Conservation (phyloP, 2,113 vertebrate genomes). For the Narcine bancroftii region DNA sequence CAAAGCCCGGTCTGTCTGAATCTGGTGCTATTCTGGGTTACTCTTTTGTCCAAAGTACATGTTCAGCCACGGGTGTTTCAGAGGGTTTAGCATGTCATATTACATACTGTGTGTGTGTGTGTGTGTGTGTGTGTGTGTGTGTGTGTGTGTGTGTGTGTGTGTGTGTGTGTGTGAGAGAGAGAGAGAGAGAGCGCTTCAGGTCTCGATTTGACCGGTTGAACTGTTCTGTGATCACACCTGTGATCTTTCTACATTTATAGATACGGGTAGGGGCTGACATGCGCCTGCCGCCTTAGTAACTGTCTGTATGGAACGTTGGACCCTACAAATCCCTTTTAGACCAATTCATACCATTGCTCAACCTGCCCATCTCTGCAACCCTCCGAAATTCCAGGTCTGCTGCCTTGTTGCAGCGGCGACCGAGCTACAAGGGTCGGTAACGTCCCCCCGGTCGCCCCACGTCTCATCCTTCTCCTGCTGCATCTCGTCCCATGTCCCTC, state of each 20-base stretch:
- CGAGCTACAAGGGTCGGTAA: no score
- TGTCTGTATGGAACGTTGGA: not conserved
- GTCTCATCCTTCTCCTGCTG: no score
- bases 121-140: no score
- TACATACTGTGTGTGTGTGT: no score
- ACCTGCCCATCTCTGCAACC: no score
- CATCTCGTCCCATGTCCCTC: no score
- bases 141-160: no score
- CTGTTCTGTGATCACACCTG: not conserved
- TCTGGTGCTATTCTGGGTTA: not conserved
- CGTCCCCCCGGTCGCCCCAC: no score
- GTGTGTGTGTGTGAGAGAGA: not conserved
- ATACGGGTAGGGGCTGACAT: not conserved
- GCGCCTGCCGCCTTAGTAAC: not conserved
- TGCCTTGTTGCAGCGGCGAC: no score
- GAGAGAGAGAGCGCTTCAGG: not conserved
- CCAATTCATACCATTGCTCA: no score
- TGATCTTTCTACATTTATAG: not conserved
- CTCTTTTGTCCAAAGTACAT: not conserved
- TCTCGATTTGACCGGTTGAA: not conserved
- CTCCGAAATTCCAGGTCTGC: no score
- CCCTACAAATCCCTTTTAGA: no score
- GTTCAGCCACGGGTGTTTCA: not conserved
- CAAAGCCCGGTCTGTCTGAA: not conserved
- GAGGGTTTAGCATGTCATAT: not conserved